These are phyloP conservation scores for Geophilus truncorum DNA, from an alignment of 2,888 invertebrate genomes.

Conservation along the genomic window DNA sequence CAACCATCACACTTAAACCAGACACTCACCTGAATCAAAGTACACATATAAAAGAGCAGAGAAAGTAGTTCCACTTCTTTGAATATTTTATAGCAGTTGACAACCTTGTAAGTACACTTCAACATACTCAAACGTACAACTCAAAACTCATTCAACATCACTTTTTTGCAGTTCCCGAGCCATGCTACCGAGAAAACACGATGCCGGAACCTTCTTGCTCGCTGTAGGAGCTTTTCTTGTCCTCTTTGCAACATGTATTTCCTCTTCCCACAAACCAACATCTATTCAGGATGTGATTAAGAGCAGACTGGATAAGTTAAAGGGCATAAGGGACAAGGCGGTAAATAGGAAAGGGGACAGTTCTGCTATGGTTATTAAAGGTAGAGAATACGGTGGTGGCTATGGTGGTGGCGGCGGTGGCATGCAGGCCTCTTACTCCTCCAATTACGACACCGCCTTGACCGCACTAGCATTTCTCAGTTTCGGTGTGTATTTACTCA, in stretches of 20 bases:
- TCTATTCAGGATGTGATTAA: slow-evolving; percentile 25
- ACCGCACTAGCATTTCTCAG: slow-evolving; percentile 36
- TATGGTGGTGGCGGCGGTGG: background rate
- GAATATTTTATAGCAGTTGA: background rate
- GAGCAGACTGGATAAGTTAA: background rate
- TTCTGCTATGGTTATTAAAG: background rate
- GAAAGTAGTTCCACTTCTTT: background rate
- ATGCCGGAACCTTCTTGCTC: background rate
- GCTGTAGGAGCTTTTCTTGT: background rate
- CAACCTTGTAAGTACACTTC: background rate
- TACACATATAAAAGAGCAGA: background rate
- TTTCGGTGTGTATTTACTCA: slow-evolving; percentile 36
- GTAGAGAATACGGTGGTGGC: slow-evolving; percentile 23
- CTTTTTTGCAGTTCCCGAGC: background rate
- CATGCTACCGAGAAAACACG: background rate
- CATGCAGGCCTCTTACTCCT: background rate
- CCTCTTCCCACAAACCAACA: background rate
- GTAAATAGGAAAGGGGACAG: background rate
- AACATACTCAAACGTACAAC: background rate
- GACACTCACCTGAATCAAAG: slow-evolving; percentile 14
- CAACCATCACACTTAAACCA: background rate
- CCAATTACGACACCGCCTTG: slow-evolving; percentile 36
- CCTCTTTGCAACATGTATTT: background rate
- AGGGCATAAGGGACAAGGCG: background rate
- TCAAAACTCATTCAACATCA: background rate